These are phyloP conservation scores for Capitella teleta DNA, from an alignment of 1,140 invertebrate genomes.

Conservation along the genomic window DNA sequence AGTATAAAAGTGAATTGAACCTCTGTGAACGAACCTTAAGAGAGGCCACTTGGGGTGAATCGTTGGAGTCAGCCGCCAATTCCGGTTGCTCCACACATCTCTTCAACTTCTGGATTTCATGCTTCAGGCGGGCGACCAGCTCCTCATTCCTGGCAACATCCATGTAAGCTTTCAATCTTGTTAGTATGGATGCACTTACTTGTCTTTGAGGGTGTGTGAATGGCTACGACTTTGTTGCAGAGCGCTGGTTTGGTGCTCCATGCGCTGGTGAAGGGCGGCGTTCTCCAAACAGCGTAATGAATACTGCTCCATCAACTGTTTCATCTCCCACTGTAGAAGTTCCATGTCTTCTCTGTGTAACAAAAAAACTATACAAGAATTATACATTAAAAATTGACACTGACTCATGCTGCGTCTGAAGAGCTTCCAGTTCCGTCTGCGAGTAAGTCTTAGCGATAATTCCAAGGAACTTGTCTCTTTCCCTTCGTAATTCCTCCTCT, in stretches of 20 bases:
- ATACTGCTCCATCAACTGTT: constrained; percentile 78
- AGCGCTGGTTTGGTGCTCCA: constrained; percentile 45
- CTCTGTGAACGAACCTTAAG: no score
- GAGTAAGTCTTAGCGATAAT: constrained; percentile 11
- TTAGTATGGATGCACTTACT: constrained; percentile 1
- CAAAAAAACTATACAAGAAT: background rate
- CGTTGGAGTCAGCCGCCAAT: no score
- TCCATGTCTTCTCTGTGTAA: constrained; percentile 61
- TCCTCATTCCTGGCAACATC: constrained; percentile 12
- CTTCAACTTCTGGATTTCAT: constrained; percentile 10
- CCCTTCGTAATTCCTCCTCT: constrained; percentile 75
- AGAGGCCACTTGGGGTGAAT: no score
- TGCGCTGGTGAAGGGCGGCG: constrained; percentile 69
- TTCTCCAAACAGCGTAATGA: constrained; percentile 84
- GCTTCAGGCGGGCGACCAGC: constrained; percentile 8
- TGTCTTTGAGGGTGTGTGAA: constrained; percentile 9
- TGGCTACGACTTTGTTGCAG: constrained; percentile 10
- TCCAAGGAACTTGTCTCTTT: constrained; percentile 62
- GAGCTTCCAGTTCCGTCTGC: constrained; percentile 8
- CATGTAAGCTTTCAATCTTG: background rate
- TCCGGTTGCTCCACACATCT: background rate
- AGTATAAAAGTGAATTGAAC: no score
- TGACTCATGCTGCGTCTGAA: constrained; percentile 15
- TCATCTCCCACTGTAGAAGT: constrained; percentile 70
- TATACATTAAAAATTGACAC: background rate